Evolutionary conservation across 2,888 invertebrate genomes (phyloP), one percentile per base, ranked within the genome.

Genomic region (Phyllotreta cruciferae): DNA sequence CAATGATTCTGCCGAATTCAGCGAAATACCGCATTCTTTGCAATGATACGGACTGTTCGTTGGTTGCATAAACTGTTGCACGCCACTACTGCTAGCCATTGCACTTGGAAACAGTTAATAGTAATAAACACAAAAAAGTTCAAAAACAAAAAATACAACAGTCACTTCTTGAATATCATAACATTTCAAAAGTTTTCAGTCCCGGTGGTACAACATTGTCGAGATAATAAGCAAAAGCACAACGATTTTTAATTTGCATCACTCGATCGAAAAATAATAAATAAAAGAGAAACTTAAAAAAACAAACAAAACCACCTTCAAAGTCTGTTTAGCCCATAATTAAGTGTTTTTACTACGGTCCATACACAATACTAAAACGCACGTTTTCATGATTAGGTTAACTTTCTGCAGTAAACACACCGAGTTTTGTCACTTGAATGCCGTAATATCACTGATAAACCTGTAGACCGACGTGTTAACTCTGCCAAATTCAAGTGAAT

Each of bases 1-100:
- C 71, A 92, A 84, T 64, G 91, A 91, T 75, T 89, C 89, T 64
- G 87, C 86, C 73, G 90, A 90, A 79, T 92, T 90, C 78, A 92
- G 86, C 75, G 85, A 87, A 70, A 91, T 82, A 75, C 88, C 88
- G 83, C 92, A 92, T 80, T 90, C 88, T 81, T 89, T 88, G 82
- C 91, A 92, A 78, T 87, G 87, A 79, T 86, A 86, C 74, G 87
- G 86, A 77, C 84, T 84, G 70, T 78, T 81, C 71, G 77, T 77
- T 64, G 81, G 85, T 80, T 82, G 64, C 41, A 66, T 47, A 56
- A 61, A 71, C 70, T 76, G 67, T 58, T 73, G 73, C 55, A 72
- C 77, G 60, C 74, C 71, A 72, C 75, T 78, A 68, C 72, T 78
- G 60, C 72, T 78, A 61, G 79, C 80, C 81, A 81, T 81, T 69